A percentile compares a stretch with the other conserved stretches of the same genome.
phyloP scores from a whole-genome alignment of 2,797 vertebrate species.

The Psittacula derbiana region DNA sequence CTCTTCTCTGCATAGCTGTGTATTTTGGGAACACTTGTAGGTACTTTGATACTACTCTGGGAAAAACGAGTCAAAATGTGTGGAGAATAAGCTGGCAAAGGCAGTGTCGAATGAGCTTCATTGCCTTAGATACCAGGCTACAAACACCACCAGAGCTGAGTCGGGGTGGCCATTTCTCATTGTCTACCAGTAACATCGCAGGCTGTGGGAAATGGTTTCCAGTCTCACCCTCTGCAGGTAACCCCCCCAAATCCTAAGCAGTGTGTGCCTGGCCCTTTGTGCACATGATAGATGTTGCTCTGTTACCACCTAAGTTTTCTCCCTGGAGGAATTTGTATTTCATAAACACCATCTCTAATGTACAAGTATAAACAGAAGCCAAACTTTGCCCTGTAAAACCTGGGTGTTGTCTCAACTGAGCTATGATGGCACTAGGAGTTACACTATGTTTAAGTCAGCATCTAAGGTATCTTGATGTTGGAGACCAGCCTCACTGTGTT shows the following conservation, averaged over 20 bases:
- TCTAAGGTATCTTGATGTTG: not conserved
- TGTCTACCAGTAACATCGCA: not conserved
- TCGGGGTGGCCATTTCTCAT: not conserved
- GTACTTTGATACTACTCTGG: not conserved
- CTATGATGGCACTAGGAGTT: not conserved
- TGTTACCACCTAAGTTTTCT: not conserved
- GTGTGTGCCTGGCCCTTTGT: not conserved
- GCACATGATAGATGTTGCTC: rapidly evolving
- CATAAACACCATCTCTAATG: not conserved
- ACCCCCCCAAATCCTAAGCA: rapidly evolving
- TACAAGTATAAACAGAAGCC: not conserved
- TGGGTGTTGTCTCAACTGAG: not conserved
- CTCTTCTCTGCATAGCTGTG: not conserved
- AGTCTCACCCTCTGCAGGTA: not conserved
- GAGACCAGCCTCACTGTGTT: not conserved
- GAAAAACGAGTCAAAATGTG: not conserved
- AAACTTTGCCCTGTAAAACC: not conserved
- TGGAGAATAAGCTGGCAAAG: not conserved
- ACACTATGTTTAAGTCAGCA: not conserved
- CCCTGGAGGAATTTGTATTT: not conserved
- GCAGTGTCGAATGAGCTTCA: not conserved
- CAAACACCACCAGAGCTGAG: not conserved
- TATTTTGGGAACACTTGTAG: not conserved
- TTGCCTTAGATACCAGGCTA: not conserved
- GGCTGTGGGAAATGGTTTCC: not conserved